Evolutionary conservation across 2,113 vertebrate species (phyloP).

Genomic region (Mugil cephalus): DNA sequence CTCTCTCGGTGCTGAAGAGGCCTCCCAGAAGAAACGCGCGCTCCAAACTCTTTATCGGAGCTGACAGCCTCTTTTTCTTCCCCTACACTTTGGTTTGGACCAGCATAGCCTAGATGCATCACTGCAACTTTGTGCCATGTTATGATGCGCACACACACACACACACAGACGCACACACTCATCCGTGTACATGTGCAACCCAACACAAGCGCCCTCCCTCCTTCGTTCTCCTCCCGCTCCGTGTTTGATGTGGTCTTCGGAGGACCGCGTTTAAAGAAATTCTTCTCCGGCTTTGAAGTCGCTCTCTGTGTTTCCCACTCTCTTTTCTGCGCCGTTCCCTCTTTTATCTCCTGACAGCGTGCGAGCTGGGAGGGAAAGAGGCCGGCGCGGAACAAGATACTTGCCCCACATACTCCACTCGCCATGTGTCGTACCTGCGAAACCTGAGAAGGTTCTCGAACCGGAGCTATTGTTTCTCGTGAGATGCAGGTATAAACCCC

Average conservation of each 20-base stretch:
- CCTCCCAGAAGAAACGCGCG: conserved; percentile 62
- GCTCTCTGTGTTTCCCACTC: conserved; percentile 70
- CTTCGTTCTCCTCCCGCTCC: conserved; percentile 39
- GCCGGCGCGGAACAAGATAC: conserved; percentile 69
- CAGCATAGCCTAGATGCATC: conserved; percentile 70
- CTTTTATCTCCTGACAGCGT: conserved; percentile 79
- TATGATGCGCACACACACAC: conserved; percentile 33
- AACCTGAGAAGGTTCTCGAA: conserved; percentile 65
- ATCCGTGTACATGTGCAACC: conserved; percentile 8
- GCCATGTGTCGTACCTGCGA: conserved; percentile 71
- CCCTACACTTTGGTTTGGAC: conserved; percentile 50
- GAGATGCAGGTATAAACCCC: conserved; percentile 24
- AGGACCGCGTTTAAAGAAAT: conserved; percentile 82
- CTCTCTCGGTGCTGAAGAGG: conserved; percentile 75
- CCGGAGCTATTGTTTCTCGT: conserved; percentile 65
- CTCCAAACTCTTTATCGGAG: conserved; percentile 71
- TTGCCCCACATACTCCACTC: conserved; percentile 66
- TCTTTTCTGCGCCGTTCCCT: conserved; percentile 64
- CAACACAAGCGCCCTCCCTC: conserved; percentile 28
- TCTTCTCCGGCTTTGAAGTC: conserved; percentile 83
- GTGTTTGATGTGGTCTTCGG: conserved; percentile 86
- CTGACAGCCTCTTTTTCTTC: conserved; percentile 74
- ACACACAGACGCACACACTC: conserved; percentile 35
- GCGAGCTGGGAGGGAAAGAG: conserved; percentile 60
- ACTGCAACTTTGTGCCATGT: conserved; percentile 51